A percentile compares a stretch with the other conserved stretches of the same genome.
phyloP scores from a whole-genome alignment of 1,140 invertebrate genomes.

The Ephestia elutella region DNA sequence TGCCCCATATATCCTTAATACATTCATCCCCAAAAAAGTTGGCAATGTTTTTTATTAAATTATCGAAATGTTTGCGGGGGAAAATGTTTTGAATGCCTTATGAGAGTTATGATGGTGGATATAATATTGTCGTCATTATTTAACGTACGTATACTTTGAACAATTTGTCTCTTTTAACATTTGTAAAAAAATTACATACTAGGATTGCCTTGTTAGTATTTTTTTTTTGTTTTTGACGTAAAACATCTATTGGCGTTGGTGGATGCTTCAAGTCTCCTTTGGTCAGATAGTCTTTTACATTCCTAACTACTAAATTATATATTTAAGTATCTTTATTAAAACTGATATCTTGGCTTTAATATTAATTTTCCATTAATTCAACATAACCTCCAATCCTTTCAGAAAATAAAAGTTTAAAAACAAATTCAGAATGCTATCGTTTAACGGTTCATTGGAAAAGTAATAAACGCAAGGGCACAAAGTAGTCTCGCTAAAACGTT shows the following conservation, averaged over 20 bases:
- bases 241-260: too few species aligned
- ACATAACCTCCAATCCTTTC: neutral
- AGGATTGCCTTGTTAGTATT: too few species aligned
- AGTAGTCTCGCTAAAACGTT: slow-evolving; percentile 50
- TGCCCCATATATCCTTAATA: neutral
- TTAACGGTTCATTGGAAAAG: slow-evolving; percentile 35
- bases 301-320: too few species aligned
- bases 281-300: too few species aligned
- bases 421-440: slow-evolving; percentile 25
- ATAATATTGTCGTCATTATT: neutral
- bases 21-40: slow-evolving; percentile 2
- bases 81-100: slow-evolving; percentile 1
- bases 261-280: too few species aligned
- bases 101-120: neutral
- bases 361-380: neutral
- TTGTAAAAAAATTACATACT: too few species aligned
- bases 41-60: neutral
- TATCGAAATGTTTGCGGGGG: neutral
- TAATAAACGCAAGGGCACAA: slow-evolving; percentile 35
- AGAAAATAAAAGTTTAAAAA: slow-evolving; percentile 20
- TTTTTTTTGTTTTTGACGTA: too few species aligned
- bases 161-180: too few species aligned
- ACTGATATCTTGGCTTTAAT: neutral
- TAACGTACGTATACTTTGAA: too few species aligned
- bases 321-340: too few species aligned